A percentile compares a stretch with the other conserved stretches of the same genome.
Conservation (phyloP, 2,888 invertebrate genomes). For the Thecocarcelia acutangulata region DNA sequence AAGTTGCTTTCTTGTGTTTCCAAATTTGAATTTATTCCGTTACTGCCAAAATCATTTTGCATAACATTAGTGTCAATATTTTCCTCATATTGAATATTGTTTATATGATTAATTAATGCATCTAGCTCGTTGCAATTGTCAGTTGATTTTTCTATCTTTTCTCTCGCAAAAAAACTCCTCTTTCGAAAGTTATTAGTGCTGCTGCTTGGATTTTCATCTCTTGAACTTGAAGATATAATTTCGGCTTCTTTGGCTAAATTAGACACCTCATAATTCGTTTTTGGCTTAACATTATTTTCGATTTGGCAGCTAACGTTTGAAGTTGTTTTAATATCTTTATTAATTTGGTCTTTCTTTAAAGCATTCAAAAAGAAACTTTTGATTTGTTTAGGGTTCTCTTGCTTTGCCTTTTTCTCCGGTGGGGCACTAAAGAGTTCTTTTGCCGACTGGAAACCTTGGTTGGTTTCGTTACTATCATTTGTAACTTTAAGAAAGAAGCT, state of each 20-base stretch:
- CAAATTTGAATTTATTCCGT: neutral
- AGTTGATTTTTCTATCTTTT: neutral
- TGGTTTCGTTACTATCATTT: constrained; percentile 2
- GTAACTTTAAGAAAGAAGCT: constrained; percentile 66
- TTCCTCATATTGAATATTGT: constrained; percentile 23
- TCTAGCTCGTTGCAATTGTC: constrained; percentile 11
- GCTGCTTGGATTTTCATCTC: neutral
- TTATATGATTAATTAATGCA: constrained; percentile 25
- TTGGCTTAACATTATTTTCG: neutral
- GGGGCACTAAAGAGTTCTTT: neutral
- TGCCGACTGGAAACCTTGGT: neutral
- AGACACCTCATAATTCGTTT: neutral
- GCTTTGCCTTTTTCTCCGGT: neutral
- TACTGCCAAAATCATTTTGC: neutral
- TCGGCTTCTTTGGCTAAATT: neutral
- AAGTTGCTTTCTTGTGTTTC: neutral
- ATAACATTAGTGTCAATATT: neutral
- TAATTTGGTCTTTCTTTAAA: constrained; percentile 46
- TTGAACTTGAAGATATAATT: neutral
- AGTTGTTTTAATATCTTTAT: neutral
- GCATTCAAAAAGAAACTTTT: constrained; percentile 70
- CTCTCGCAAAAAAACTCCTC: constrained; percentile 32
- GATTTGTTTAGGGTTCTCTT: constrained; percentile 16
- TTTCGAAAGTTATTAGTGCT: neutral
- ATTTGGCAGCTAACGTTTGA: neutral